Conservation (phyloP, 2,888 invertebrate species). For the Drosophila barbarae region DNA sequence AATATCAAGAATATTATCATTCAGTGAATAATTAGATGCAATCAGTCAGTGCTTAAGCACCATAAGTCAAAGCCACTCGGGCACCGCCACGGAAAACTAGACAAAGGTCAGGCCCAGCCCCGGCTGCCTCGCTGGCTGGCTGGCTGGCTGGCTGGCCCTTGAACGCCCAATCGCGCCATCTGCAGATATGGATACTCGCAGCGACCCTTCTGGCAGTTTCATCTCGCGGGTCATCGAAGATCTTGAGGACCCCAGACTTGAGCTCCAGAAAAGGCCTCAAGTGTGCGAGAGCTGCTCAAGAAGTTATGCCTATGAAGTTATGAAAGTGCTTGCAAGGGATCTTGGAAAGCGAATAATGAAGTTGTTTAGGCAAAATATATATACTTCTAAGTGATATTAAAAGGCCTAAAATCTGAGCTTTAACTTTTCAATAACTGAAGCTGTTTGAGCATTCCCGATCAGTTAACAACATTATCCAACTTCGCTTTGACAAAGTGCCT, state of each 20-base stretch:
- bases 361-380: background rate
- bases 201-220: conserved; percentile 24
- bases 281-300: conserved; percentile 31
- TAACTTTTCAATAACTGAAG: background rate
- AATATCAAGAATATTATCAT: conserved; percentile 72
- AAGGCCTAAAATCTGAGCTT: background rate
- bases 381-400: background rate
- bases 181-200: conserved; percentile 55
- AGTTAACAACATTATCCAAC: background rate
- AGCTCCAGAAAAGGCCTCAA: conserved; percentile 16
- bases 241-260: conserved; percentile 27
- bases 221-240: conserved; percentile 34
- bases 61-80: conserved; percentile 67
- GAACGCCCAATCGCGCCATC: conserved; percentile 52
- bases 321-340: background rate
- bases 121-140: background rate
- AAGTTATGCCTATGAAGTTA: background rate
- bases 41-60: conserved; percentile 76
- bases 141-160: conserved; percentile 1
- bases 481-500: conserved; percentile 1
- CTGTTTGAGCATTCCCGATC: background rate
- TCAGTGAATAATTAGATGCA: conserved; percentile 77
- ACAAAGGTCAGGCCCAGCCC: conserved; percentile 57
- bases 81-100: conserved; percentile 48
- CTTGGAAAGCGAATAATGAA: background rate